Evolutionary conservation across 1,140 invertebrate genomes (phyloP).

Genomic region (Melanaphis sacchari): DNA sequence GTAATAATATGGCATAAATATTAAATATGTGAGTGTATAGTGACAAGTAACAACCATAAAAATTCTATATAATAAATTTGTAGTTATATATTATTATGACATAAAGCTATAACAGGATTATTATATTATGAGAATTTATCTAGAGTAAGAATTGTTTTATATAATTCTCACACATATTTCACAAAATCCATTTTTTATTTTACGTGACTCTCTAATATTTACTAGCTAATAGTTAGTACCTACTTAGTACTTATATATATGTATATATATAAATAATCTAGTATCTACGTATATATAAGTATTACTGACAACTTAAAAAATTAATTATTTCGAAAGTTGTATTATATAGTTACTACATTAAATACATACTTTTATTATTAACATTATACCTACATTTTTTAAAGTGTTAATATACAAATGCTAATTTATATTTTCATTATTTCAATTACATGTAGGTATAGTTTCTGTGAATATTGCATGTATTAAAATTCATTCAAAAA

Average conservation of each 20-base stretch:
- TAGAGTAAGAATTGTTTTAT: constrained; percentile 25
- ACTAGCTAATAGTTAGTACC: background rate
- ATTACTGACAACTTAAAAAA: background rate
- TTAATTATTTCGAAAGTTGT: constrained; percentile 6
- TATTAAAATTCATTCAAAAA: background rate
- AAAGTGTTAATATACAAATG: background rate
- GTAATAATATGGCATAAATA: background rate
- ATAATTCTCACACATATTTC: background rate
- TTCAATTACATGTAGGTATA: background rate
- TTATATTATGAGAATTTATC: constrained; percentile 23
- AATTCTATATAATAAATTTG: background rate
- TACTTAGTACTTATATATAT: too few species aligned
- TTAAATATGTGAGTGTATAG: background rate
- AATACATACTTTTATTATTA: background rate
- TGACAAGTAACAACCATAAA: background rate
- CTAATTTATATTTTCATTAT: too few species aligned
- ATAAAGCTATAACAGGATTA: constrained; percentile 36
- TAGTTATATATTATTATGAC: background rate
- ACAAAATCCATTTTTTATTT: background rate
- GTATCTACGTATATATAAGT: too few species aligned
- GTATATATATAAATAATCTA: too few species aligned
- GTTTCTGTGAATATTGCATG: too few species aligned
- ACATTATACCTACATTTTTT: background rate
- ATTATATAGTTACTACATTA: background rate
- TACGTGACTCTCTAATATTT: background rate